Base-by-base conservation (phyloP, 2,888 invertebrate species). In the Furcula furcula region DNA sequence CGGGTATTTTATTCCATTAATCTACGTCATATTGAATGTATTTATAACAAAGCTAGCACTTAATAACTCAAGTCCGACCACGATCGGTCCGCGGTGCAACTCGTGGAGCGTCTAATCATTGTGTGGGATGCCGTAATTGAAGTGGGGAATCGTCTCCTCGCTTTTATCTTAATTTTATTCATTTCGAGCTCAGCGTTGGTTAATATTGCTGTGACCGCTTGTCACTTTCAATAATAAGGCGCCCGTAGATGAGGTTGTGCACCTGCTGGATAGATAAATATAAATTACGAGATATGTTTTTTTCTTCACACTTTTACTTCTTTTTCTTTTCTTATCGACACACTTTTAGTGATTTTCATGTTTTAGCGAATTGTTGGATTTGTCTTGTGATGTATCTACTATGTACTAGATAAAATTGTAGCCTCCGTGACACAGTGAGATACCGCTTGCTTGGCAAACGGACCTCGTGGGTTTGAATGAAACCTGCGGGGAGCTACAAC, bases 161-260 rank as follows among this genome's bases (percentile, higher is more conserved):
- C 72, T 80, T 82, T 83, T 85, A 86, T 85, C 86, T 85, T 81
- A 86, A 86, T 85, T 56, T 84, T 84, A 87, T 85, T 83, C 84
- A 76, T 77, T 82, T 69, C 53, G 61, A 79, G 64, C 64, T 63
- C 61, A 64, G 63, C 68, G 65, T 74, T 75, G 67, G 75, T 75
- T 84, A 81, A 84, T 81, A 80, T 77, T 85, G 84, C 84, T 85
- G 75, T 87, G 85, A 85, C 80, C 75, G 61, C 74, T 75, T 82
- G 85, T 85, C 84, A 82, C 69, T 69, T 80, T 75, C 75, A 77
- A 82, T 85, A 83, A 85, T 72, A 58, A 77, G 79, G 60, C 63
- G 66, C 60, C 49, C 50, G 61, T 66, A 63, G 65, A 69, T 65
- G 62, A 67, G 69, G 65, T 64, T 67, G 62, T 65, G 67, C 76